phyloP scores from a whole-genome alignment of 1,140 invertebrate species.

The Palaemon carinicauda region DNA sequence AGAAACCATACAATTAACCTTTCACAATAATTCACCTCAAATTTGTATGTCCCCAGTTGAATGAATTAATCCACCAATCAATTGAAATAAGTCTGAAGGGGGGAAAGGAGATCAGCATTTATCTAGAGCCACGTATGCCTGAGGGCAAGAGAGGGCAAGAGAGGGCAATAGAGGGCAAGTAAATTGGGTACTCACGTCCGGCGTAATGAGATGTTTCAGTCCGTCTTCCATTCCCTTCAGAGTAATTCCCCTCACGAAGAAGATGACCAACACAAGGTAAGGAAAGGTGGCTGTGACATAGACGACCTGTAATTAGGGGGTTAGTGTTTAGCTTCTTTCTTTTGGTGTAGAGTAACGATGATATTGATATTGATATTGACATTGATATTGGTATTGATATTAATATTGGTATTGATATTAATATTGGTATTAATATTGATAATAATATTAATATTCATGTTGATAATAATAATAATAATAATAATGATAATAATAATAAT shows the following conservation, averaged over 20 bases:
- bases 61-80: too few relatives aligned
- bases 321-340: background rate
- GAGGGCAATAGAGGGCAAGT: too few relatives aligned
- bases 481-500: slow-evolving; percentile 10
- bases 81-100: too few relatives aligned
- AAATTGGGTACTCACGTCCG: slow-evolving; percentile 76
- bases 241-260: slow-evolving; percentile 93
- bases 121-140: too few relatives aligned
- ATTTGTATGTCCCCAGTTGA: too few relatives aligned
- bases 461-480: slow-evolving; percentile 25
- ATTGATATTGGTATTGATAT: too few relatives aligned
- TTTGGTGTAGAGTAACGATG: slow-evolving; percentile 48
- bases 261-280: slow-evolving; percentile 93
- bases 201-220: slow-evolving; percentile 87
- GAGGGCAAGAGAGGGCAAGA: too few relatives aligned
- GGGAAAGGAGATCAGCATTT: too few relatives aligned
- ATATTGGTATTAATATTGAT: too few relatives aligned
- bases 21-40: too few relatives aligned
- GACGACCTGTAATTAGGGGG: slow-evolving; percentile 73
- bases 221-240: slow-evolving; percentile 90
- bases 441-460: slow-evolving; percentile 14
- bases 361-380: background rate
- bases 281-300: slow-evolving; percentile 97
- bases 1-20: too few relatives aligned
- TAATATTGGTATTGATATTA: too few relatives aligned